Evolutionary conservation across 1,140 invertebrate species (phyloP).

Genomic region (Samia ricini): DNA sequence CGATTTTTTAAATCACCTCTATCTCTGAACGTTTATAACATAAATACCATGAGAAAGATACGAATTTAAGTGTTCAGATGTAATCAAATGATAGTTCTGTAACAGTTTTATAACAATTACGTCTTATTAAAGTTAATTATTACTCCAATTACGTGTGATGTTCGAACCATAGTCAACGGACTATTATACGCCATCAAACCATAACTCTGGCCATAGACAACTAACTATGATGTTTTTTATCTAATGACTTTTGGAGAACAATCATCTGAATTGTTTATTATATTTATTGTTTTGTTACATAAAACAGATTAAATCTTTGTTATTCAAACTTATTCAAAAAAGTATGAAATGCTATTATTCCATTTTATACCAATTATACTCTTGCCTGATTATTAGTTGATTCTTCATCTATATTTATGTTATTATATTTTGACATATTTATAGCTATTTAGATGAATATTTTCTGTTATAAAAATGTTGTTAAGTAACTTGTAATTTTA

Average conservation of each 20-base stretch:
- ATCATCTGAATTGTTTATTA: not conserved
- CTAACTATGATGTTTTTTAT: conserved; percentile 38
- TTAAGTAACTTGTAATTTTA: not conserved
- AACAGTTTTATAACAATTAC: conserved; percentile 28
- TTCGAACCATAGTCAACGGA: conserved; percentile 28
- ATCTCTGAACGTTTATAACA: too few relatives aligned
- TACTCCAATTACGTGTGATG: conserved; percentile 38
- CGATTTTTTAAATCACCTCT: not conserved
- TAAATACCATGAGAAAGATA: not conserved
- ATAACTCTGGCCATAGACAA: conserved; percentile 40
- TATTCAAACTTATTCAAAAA: not conserved
- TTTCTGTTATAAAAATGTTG: not conserved
- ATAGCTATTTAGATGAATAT: not conserved
- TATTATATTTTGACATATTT: not conserved
- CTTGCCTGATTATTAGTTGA: not conserved
- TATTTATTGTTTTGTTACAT: not conserved
- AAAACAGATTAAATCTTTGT: not conserved
- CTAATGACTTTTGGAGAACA: conserved; percentile 32
- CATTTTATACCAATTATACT: not conserved
- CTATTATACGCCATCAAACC: conserved; percentile 43
- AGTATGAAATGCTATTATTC: not conserved
- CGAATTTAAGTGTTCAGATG: not conserved
- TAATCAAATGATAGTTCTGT: not conserved
- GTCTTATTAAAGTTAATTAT: conserved; percentile 57
- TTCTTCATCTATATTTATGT: not conserved